Conservation (phyloP, 2,113 vertebrate species). For the Callipepla californica region DNA sequence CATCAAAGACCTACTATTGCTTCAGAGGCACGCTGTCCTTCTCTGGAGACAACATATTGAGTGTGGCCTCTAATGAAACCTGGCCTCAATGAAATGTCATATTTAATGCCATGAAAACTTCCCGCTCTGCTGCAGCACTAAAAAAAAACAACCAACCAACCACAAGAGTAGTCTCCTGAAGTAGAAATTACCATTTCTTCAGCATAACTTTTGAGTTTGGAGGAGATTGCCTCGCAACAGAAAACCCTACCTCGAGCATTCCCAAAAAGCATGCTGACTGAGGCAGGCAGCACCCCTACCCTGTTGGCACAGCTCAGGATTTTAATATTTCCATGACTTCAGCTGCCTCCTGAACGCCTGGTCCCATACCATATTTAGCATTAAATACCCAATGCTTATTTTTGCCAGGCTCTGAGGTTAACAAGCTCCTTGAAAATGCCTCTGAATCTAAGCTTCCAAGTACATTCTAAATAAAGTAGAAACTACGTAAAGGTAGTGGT, state of each 20-base stretch:
- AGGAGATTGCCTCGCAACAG: background rate
- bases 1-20: background rate
- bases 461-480: background rate
- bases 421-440: background rate
- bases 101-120: background rate
- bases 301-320: background rate
- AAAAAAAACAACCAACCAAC: background rate
- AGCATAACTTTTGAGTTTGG: background rate
- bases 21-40: background rate
- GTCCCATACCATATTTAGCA: background rate
- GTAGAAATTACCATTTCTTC: background rate
- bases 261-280: background rate
- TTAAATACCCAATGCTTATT: background rate
- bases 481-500: background rate
- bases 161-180: background rate
- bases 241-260: background rate
- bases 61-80: background rate
- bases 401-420: background rate
- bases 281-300: background rate
- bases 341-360: background rate
- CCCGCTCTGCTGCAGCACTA: background rate
- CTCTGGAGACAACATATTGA: background rate
- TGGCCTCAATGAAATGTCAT: background rate
- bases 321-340: slow-evolving; percentile 15
- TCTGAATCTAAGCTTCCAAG: background rate